Conservation (phyloP, 2,888 invertebrate genomes). For the Lasioglossum zephyrum region DNA sequence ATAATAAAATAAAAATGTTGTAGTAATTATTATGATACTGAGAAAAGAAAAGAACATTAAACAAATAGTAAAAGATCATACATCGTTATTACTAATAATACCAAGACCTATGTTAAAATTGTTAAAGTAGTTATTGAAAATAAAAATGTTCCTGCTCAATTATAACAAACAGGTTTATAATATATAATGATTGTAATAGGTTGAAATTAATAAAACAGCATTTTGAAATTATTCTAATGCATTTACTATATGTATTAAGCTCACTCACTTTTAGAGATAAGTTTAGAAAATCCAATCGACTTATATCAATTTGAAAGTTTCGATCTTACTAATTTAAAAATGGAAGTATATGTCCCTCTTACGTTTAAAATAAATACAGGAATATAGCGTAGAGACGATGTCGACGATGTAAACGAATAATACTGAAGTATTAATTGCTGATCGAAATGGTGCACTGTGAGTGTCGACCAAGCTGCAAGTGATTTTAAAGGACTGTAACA, state of each 20-base stretch:
- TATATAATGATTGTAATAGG: too few species aligned
- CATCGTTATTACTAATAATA: neutral
- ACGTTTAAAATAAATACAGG: neutral
- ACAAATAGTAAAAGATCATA: neutral
- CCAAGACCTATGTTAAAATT: neutral
- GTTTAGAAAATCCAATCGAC: neutral
- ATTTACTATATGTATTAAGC: neutral
- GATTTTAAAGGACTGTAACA: slow-evolving; percentile 44
- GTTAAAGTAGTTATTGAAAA: neutral
- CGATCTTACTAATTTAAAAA: neutral
- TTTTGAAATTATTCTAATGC: neutral
- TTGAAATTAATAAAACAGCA: too few species aligned
- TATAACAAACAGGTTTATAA: neutral
- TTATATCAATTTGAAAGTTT: neutral
- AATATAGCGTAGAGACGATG: neutral
- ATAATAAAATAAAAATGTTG: too few species aligned
- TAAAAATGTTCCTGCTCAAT: neutral
- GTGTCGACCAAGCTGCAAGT: slow-evolving; percentile 8
- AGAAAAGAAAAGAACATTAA: neutral
- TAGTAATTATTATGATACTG: neutral
- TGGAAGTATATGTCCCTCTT: neutral
- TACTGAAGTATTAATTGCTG: slow-evolving; percentile 16
- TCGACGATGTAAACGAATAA: slow-evolving; percentile 6
- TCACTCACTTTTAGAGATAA: too few species aligned
- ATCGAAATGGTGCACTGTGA: slow-evolving; percentile 24